phyloP scores from a whole-genome alignment of 1,140 invertebrate genomes.

The Neodiprion virginianus region DNA sequence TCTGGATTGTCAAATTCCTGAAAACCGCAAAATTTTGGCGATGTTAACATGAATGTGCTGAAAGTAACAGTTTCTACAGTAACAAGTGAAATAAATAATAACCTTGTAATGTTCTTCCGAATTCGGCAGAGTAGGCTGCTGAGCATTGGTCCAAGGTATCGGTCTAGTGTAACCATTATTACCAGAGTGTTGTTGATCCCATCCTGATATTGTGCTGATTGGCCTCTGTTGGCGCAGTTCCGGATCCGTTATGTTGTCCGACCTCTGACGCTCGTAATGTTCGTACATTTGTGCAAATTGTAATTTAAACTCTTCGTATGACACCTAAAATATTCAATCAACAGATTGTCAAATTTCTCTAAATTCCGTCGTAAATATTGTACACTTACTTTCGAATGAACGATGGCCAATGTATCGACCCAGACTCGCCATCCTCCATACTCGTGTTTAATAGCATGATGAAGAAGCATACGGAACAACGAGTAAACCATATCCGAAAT shows the following conservation, averaged over 20 bases:
- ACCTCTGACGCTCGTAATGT: slow-evolving; percentile 91
- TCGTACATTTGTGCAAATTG: slow-evolving; percentile 98
- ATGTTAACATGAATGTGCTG: background rate
- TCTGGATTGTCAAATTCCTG: slow-evolving; percentile 55
- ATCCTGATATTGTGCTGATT: slow-evolving; percentile 95
- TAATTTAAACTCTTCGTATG: slow-evolving; percentile 96
- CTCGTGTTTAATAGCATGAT: slow-evolving; percentile 99
- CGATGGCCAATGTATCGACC: slow-evolving; percentile 99
- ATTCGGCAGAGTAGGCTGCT: slow-evolving; percentile 53
- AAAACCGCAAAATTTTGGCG: background rate
- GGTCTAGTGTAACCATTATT: slow-evolving; percentile 57
- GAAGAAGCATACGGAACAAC: slow-evolving; percentile 94
- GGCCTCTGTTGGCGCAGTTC: slow-evolving; percentile 89
- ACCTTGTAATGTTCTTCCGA: slow-evolving; percentile 58
- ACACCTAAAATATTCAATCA: slow-evolving; percentile 65
- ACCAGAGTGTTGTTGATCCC: slow-evolving; percentile 74
- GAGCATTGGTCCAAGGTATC: slow-evolving; percentile 55
- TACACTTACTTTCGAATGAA: slow-evolving; percentile 92
- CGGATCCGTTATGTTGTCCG: slow-evolving; percentile 94
- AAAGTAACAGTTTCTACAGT: slow-evolving; percentile 14
- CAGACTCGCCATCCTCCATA: slow-evolving; percentile 99
- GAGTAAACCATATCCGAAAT: slow-evolving; percentile 98
- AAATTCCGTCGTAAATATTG: slow-evolving; percentile 14
- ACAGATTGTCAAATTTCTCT: slow-evolving; percentile 18
- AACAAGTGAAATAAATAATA: slow-evolving; percentile 11